phyloP scores from a whole-genome alignment of 2,888 invertebrate species.

The Crioceris asparagi region DNA sequence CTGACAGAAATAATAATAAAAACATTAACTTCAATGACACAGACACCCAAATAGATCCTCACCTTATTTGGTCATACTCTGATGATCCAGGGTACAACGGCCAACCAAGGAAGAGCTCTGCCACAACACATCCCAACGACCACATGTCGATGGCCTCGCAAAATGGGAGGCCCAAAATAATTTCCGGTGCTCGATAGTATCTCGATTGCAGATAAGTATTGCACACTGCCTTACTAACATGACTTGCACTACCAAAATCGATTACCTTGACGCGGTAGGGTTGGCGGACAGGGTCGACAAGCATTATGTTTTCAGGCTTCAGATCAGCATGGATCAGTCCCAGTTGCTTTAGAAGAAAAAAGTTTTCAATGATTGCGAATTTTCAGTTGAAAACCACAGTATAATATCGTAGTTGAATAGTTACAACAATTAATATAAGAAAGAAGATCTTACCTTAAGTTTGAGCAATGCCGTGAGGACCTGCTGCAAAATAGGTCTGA shows the following conservation, averaged over 20 bases:
- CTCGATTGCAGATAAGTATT: slow-evolving; percentile 99
- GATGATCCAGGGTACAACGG: slow-evolving; percentile 98
- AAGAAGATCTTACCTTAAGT: slow-evolving; percentile 55
- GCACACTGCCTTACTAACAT: slow-evolving; percentile 98
- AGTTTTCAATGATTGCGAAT: background rate
- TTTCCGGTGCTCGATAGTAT: slow-evolving; percentile 96
- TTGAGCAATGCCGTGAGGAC: slow-evolving; percentile 81
- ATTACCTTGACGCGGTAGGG: slow-evolving; percentile 99
- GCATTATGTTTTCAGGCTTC: slow-evolving; percentile 99
- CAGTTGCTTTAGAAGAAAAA: slow-evolving; percentile 63
- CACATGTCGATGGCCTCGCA: slow-evolving; percentile 99
- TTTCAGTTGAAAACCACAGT: background rate
- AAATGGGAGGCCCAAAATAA: slow-evolving; percentile 94
- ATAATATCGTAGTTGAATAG: background rate
- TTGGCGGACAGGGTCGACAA: slow-evolving; percentile 95
- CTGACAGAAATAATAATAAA: slow-evolving; percentile 35
- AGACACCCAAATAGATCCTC: background rate
- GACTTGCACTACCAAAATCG: slow-evolving; percentile 98
- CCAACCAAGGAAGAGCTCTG: slow-evolving; percentile 98
- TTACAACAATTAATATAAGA: background rate
- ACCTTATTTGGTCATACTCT: slow-evolving; percentile 89
- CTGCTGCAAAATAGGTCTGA: slow-evolving; percentile 97
- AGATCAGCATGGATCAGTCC: slow-evolving; percentile 99
- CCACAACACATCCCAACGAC: slow-evolving; percentile 98
- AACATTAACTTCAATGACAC: background rate